Conservation (phyloP, 2,797 vertebrate genomes). For the Heliangelus exortis region DNA sequence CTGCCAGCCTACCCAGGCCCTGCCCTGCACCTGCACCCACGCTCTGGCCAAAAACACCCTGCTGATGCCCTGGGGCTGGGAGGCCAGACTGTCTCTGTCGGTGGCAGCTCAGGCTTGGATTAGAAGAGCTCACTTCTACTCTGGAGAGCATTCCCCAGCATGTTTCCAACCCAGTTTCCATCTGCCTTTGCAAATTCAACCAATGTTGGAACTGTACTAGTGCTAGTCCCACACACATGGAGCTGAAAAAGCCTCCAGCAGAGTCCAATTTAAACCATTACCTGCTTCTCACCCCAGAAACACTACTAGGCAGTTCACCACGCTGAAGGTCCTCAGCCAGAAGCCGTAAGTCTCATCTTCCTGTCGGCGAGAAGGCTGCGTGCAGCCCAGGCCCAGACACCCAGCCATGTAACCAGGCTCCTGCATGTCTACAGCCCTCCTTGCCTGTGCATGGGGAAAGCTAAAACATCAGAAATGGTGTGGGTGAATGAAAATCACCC, state of each 20-base stretch:
- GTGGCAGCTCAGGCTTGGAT: neutral
- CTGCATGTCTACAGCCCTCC: neutral
- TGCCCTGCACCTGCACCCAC: neutral
- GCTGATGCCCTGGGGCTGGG: accelerated
- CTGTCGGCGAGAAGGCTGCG: accelerated
- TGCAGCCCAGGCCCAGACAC: neutral
- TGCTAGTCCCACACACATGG: neutral
- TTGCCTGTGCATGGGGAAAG: neutral
- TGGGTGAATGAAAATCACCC: neutral
- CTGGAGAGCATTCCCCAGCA: neutral
- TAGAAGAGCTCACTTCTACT: neutral
- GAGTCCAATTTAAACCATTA: neutral
- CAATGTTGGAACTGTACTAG: neutral
- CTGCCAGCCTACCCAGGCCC: accelerated
- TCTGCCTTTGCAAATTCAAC: neutral
- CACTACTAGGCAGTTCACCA: neutral
- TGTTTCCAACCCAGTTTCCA: neutral
- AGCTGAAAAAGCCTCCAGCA: neutral
- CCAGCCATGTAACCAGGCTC: neutral
- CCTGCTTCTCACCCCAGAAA: neutral
- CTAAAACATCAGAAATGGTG: neutral
- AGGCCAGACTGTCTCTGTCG: neutral
- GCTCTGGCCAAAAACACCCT: neutral
- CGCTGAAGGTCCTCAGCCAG: neutral
- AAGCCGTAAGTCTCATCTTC: neutral